A percentile compares a stretch with the other conserved stretches of the same genome.
These are phyloP conservation scores for Mycteria americana DNA, from an alignment of 2,797 vertebrate genomes.

Conservation along the genomic window DNA sequence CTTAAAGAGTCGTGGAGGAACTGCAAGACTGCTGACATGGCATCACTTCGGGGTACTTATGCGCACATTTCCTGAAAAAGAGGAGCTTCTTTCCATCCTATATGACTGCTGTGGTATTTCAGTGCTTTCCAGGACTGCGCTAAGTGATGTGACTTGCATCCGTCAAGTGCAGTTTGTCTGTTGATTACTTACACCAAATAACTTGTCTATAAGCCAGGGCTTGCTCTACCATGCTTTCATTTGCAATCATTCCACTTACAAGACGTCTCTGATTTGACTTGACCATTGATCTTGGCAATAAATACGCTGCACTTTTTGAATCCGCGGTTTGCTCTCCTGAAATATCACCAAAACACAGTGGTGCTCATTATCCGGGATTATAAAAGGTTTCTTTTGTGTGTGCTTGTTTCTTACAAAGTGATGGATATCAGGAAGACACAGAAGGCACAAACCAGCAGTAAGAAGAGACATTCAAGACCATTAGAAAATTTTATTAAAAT, in stretches of 20 bases:
- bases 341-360: neutral
- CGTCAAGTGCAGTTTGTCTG: neutral
- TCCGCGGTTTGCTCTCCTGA: neutral
- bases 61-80: neutral
- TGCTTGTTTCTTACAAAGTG: neutral
- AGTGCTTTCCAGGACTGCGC: neutral
- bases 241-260: neutral
- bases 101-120: rapidly evolving
- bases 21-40: neutral
- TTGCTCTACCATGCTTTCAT: neutral
- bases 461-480: neutral
- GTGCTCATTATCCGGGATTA: neutral
- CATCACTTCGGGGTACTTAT: neutral
- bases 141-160: neutral
- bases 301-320: neutral
- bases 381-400: neutral
- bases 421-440: neutral
- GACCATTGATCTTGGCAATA: neutral
- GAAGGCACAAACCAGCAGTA: neutral
- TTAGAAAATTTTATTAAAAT: neutral
- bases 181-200: neutral
- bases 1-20: neutral
- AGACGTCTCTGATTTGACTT: neutral
- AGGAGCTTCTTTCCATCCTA: neutral
- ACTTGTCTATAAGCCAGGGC: neutral